Evolutionary conservation across 1,140 invertebrate genomes (phyloP), one percentile per base, ranked within the genome.

Genomic region (Brachionus manjavacas): DNA sequence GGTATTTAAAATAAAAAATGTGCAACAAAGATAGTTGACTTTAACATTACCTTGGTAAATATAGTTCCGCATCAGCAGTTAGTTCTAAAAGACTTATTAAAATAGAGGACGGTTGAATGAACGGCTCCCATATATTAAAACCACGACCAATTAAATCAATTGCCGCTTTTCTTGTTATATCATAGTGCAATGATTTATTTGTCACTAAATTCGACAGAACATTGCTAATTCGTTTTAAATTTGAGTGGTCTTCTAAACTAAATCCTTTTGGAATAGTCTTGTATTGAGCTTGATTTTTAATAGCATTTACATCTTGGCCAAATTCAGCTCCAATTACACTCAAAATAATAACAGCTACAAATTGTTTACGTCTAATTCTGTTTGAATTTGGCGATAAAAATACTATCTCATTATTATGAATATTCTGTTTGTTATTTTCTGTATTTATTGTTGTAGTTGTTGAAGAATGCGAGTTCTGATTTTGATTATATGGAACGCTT

Each of bases 321-420:
- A 99, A 99, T 89, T 99, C 96, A 0, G 96, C 95, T 0, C 97
- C 97, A 81, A 99, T 96, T 0, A 99, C 96, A 0, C 96, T 97
- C 23, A 99, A 89, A 49, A 99, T 90, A 0, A 99, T 95, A 0
- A 99, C 95, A 0, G 97, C 95, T 0, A 96, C 99, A 0, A 96
- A 96, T 90, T 99, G 96, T 87, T 97, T 97, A 9, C 96, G 91
- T 85, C 96, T 95, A 43, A 96, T 90, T 90, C 99, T 88, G 87
- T 88, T 89, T 28, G 87, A 87, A 7, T 86, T 86, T 3, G 87
- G 88, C 39, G 86, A 52, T 83, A 87, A 88, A 52, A 88, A 85
- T 16, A 86, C 60, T 76, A 87, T 86, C 1, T 86, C 85, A 39
- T 88, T 88, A 85, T 86, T 87, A 87, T 85, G 23, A 76, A 68